Evolutionary conservation across 1,140 invertebrate genomes (phyloP).

Genomic region (Dreissena polymorpha): DNA sequence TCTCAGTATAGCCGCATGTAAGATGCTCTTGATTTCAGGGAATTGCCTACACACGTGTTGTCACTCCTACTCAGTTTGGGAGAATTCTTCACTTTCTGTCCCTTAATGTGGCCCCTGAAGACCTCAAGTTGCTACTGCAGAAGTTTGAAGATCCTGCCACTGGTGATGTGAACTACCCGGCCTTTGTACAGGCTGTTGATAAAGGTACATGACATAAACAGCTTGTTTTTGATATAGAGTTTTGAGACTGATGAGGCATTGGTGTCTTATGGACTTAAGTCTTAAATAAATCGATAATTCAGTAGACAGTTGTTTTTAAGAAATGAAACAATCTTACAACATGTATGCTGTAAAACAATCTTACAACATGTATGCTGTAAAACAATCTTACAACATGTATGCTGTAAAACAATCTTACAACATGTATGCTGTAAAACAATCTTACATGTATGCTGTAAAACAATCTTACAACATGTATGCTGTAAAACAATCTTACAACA

Average conservation of each 20-base stretch:
- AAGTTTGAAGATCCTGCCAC: slow-evolving; percentile 78
- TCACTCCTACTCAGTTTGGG: slow-evolving; percentile 78
- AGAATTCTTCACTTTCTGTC: slow-evolving; percentile 78
- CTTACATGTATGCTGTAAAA: too few relatives aligned
- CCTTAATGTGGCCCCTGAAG: slow-evolving; percentile 74
- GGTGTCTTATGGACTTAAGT: background rate
- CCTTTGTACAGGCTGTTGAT: slow-evolving; percentile 79
- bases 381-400: too few relatives aligned
- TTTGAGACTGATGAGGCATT: too few relatives aligned
- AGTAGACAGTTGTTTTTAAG: too few relatives aligned
- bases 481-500: too few relatives aligned
- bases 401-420: too few relatives aligned
- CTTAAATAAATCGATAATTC: background rate
- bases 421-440: too few relatives aligned
- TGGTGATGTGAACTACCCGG: slow-evolving; percentile 79
- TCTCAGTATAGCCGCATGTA: background rate
- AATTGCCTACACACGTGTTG: slow-evolving; percentile 76
- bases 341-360: too few relatives aligned
- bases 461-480: too few relatives aligned
- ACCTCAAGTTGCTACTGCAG: slow-evolving; percentile 74
- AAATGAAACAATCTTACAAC: too few relatives aligned
- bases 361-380: too few relatives aligned
- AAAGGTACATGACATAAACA: slow-evolving; percentile 63
- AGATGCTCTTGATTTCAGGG: slow-evolving; percentile 64
- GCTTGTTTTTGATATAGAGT: too few relatives aligned